Base-by-base conservation (phyloP, 2,797 vertebrate species). In the Knipowitschia caucasica region DNA sequence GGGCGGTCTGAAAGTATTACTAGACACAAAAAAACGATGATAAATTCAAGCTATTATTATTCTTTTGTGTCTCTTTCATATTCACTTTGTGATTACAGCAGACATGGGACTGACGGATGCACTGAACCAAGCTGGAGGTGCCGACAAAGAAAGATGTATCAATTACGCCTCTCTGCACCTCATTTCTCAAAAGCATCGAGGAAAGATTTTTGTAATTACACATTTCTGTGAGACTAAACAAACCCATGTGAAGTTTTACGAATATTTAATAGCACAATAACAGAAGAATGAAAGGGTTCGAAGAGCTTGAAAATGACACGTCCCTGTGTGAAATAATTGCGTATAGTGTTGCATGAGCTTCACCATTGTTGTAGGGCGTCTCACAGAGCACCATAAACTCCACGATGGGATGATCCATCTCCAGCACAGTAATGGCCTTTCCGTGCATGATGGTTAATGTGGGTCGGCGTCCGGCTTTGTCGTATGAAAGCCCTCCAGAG, bases 351-450 rank as follows among this genome's bases (percentile, higher is more conserved):
- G 23, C 14, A 7, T 31, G 3, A 49, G 78, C 92, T 92, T n/a
- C 77, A 98, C 95, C 96, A 23, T 98, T 98, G 71, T 93, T 92
- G 87, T 99, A 99, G 0, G 96, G 95, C 20, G 95, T 98, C 81
- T 99, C 96, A 55, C 95, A 98, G 59, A 99, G 93, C 23, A 92
- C 93, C 81, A 96, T 87, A 87, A 99, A 99, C 85, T 99, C 97
- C 44, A 98, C 96, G 46, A 99, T 98, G 46, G 96, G 94, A 70
- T 98, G 92, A 85, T 99, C 96, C 97, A 99, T 98, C 89, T 99
- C 96, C 72, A 99, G 90, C 68, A 98, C 95, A 26, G 95, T 96
- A 83, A 98, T 95, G 70, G 95, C 93, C 82, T 98, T 98, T 71
- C 96, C 95, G 64, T 98, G 97, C 95, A 99, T 99, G 79, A 99